A percentile compares a stretch with the other conserved stretches of the same genome.
These are phyloP conservation scores for Ardeotis arabs DNA, from an alignment of 2,113 vertebrate genomes.

Conservation along the genomic window DNA sequence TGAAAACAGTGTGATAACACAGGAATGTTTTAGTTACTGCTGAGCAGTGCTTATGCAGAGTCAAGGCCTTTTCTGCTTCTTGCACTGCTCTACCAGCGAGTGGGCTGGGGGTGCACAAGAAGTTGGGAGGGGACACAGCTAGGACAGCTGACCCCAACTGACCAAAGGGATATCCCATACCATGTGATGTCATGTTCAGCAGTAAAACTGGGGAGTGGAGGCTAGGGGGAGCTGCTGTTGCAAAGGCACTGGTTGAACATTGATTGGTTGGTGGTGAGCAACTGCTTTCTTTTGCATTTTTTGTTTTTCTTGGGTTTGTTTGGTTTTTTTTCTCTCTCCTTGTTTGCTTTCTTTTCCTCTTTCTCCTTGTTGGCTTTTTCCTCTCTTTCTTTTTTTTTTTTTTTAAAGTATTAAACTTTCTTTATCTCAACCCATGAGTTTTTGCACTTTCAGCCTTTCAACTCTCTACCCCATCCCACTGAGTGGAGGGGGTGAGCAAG, in stretches of 20 bases:
- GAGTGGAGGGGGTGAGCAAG: rapidly evolving
- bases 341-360: background rate
- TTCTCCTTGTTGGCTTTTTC: background rate
- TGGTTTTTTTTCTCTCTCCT: background rate
- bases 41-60: background rate
- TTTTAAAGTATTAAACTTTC: background rate
- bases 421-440: background rate
- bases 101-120: background rate
- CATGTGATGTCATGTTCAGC: background rate
- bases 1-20: background rate
- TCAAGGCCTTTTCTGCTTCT: background rate
- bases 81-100: rapidly evolving
- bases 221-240: background rate
- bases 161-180: background rate
- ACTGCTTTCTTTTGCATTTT: background rate
- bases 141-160: background rate
- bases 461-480: background rate
- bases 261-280: background rate
- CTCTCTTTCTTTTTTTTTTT: background rate
- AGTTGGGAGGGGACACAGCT: rapidly evolving
- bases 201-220: background rate
- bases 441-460: background rate
- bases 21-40: background rate
- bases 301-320: background rate
- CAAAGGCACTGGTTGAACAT: background rate